Conservation (phyloP, 2,888 invertebrate genomes). For the Acrobasis repandana region DNA sequence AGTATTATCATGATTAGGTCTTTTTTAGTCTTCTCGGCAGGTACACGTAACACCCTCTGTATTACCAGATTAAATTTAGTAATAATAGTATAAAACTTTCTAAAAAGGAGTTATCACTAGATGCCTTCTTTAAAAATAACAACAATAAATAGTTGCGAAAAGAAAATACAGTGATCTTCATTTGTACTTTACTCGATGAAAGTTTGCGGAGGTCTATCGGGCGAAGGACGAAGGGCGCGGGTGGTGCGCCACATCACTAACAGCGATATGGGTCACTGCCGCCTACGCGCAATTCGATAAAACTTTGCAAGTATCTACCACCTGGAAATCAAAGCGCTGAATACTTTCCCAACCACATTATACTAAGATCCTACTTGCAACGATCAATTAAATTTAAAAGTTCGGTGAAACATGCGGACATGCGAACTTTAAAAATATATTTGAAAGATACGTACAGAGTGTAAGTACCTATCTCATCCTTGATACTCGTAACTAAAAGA, state of each 20-base stretch:
- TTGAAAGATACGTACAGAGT: not conserved
- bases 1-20: too few relatives aligned
- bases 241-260: slow-evolving; percentile 61
- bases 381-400: slow-evolving; percentile 30
- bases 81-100: too few relatives aligned
- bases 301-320: slow-evolving; percentile 66
- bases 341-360: slow-evolving; percentile 10
- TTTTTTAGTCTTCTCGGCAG: too few relatives aligned
- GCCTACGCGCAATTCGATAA: slow-evolving; percentile 78
- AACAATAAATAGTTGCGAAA: not conserved
- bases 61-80: too few relatives aligned
- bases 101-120: too few relatives aligned
- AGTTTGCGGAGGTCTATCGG: slow-evolving; percentile 47
- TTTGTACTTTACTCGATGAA: slow-evolving; percentile 26
- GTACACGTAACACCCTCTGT: too few relatives aligned
- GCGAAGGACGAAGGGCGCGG: slow-evolving; percentile 65
- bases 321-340: slow-evolving; percentile 40
- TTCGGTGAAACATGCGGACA: slow-evolving; percentile 18
- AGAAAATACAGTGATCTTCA: slow-evolving; percentile 6
- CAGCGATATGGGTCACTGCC: slow-evolving; percentile 77
- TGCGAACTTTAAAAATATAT: not conserved
- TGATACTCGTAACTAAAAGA: not conserved
- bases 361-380: slow-evolving; percentile 29
- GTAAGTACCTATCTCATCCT: not conserved
- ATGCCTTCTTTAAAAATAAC: not conserved